Base-by-base conservation (phyloP, 2,113 vertebrate genomes). In the Chamaea fasciata region DNA sequence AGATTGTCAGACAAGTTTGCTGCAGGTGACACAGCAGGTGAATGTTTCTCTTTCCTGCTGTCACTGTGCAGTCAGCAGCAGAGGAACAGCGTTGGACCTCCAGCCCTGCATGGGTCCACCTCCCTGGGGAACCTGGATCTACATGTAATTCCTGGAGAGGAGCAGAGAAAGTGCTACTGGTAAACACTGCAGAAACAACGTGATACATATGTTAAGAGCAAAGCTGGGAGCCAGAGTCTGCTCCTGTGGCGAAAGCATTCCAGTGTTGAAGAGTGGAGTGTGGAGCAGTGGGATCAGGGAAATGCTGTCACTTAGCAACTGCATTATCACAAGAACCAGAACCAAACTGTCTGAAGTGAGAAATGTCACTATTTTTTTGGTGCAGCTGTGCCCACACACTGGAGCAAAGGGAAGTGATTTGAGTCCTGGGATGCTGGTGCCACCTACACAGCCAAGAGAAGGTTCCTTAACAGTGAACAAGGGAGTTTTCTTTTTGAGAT, bases 31-130 rank as follows among this genome's bases (percentile, higher is more conserved):
- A 35, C 31, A 49, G 79, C 57, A 30, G 59, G 71, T 6, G 79
- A 80, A 44, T 2, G 1, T 10, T 50, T 22, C 79, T 44, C 50
- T 39, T 55, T 21, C 70, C 15, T 3, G 21, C 8, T 57, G 56
- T 53, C 60, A 21, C 79, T 0, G 0, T 15, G n/a, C 47, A 39
- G 42, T 4, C 74, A 24, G 71, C 57, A 74, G 83, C 68, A 39
- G 37, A 67, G 62, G 57, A 86, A 15, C 35, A 26, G 69, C 0
- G 0, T 0, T 42, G 67, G 47, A 37, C 33, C 52, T 68, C 52
- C 92, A 52, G 73, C 57, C 47, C 65, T n/a, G 44, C 57, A 41
- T 1, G 3, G 13, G 24, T 18, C 22, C 57, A 57, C 3, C 24
- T 83, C 65, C 53, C 28, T 0, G 2, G 64, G 86, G 86, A 94